Evolutionary conservation across 2,113 vertebrate species (phyloP), one percentile per base, ranked within the genome.

Genomic region (Cochlearius cochlearius): DNA sequence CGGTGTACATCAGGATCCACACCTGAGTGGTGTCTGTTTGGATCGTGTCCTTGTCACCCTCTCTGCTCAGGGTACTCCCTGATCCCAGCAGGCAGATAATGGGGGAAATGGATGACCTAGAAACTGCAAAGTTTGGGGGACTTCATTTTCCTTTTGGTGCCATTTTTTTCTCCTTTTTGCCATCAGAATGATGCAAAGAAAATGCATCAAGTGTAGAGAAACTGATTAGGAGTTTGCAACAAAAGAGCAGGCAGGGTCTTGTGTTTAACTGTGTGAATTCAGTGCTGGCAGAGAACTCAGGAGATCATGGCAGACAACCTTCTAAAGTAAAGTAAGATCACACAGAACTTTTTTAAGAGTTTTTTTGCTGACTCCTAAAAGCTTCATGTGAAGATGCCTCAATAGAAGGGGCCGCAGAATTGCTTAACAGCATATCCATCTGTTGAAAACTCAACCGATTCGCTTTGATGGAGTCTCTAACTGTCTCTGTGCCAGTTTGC

Each of bases 261-360:
- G 19, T 39, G n/a, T 62, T 72, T n/a, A 78, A 34, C 8, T 32
- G 15, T 38, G 10, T 10, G 11, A 39, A 78, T 25, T 71, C 16
- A 50, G 22, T 3, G 14, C 47, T 67, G 45, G 38, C 32, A 30
- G 50, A 87, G 36, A 81, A 27, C 30, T 12, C 30, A 10, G 68
- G 29, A 58, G 10, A 38, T n/a, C 27, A 27, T 2, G 0, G 0
- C 36, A 60, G n/a, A 18, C 11, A 71, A 11, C 8, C 27, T 91
- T 34, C 55, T 60, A 15, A 34, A 80, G 22, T 11, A 38, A 55
- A 50, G 27, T 8, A 53, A 71, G n/a, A 50, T 41, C n/a, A 52
- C 3, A 1, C 1, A 19, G 7, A 63, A 38, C 17, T 10, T 3
- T 1, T 34, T 20, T 32, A 41, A 75, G 22, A 26, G 2, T 6